phyloP scores from a whole-genome alignment of 2,797 vertebrate genomes.

The Thalassophryne amazonica region DNA sequence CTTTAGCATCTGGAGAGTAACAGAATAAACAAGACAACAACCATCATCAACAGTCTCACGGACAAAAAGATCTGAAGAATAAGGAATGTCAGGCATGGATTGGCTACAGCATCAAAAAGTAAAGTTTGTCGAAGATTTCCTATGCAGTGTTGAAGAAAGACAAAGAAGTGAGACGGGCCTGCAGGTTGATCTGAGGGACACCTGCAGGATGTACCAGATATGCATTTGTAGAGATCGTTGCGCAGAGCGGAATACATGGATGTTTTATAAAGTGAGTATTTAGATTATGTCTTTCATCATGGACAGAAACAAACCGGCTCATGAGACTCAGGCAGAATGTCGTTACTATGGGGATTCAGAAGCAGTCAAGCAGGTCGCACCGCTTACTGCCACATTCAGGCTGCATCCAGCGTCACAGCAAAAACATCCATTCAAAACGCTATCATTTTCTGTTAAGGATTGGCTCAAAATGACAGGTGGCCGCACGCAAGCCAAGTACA shows the following conservation, averaged over 20 bases:
- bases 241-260: slow-evolving; percentile 11
- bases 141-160: background rate
- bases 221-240: background rate
- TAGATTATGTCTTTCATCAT: slow-evolving; percentile 7
- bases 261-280: slow-evolving; percentile 23
- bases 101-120: background rate
- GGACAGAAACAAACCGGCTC: background rate
- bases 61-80: slow-evolving; percentile 7
- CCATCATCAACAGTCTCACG: background rate
- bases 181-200: background rate
- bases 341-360: slow-evolving; percentile 5
- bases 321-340: background rate
- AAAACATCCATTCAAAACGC: background rate
- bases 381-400: background rate
- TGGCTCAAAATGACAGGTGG: background rate
- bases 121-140: background rate
- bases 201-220: too few species aligned
- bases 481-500: background rate
- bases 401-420: slow-evolving; percentile 1
- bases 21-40: slow-evolving; percentile 31
- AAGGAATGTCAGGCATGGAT: background rate
- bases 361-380: background rate
- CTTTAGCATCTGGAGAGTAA: slow-evolving; percentile 12
- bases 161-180: background rate
- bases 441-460: background rate